phyloP scores from a whole-genome alignment of 2,888 invertebrate species.

The Acanthacorydalis orientalis region DNA sequence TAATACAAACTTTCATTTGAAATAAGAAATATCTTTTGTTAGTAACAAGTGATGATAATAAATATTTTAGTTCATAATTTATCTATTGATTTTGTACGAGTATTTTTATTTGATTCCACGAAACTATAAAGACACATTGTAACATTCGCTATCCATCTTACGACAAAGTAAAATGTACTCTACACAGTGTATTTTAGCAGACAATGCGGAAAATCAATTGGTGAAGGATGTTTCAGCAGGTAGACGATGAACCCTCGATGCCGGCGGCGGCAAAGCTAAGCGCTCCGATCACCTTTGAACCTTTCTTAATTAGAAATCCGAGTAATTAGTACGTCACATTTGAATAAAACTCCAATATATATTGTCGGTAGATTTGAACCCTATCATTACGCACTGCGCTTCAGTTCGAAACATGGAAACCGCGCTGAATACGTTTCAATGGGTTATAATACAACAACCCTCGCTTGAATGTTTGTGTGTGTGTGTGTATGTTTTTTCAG shows the following conservation, averaged over 20 bases:
- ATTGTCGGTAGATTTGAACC: constrained; percentile 7
- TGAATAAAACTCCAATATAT: constrained; percentile 14
- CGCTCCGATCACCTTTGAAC: constrained; percentile 5
- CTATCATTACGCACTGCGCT: neutral
- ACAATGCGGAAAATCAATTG: neutral
- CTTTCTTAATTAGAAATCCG: constrained; percentile 17
- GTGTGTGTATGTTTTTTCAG: neutral
- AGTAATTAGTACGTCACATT: constrained; percentile 16
- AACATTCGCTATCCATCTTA: too few relatives aligned
- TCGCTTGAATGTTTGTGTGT: neutral
- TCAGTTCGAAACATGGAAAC: too few relatives aligned
- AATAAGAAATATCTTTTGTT: too few relatives aligned
- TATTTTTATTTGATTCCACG: too few relatives aligned
- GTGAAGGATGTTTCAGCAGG: neutral
- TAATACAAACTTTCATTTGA: too few relatives aligned
- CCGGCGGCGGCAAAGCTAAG: neutral
- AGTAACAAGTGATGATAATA: too few relatives aligned
- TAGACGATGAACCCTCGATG: neutral
- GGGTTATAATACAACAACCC: neutral
- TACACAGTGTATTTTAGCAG: too few relatives aligned
- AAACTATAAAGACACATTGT: too few relatives aligned
- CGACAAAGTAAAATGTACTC: too few relatives aligned
- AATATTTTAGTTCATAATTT: too few relatives aligned
- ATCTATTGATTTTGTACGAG: too few relatives aligned
- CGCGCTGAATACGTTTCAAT: too few relatives aligned